These are phyloP conservation scores for Otolemur crassicaudatus DNA, from an alignment of 2,797 vertebrate species.

Conservation along the genomic window DNA sequence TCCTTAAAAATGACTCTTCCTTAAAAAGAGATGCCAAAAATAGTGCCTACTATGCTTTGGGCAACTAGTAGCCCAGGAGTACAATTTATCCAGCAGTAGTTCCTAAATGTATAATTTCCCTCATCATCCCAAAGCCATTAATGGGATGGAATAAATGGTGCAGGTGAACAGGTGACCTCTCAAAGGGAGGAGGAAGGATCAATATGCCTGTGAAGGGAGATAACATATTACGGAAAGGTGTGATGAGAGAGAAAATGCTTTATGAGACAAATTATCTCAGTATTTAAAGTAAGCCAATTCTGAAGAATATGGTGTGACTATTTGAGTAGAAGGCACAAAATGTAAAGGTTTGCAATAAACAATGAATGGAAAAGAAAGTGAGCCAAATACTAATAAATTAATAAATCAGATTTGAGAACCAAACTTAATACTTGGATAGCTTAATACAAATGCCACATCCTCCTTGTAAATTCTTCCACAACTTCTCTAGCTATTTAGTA, in stretches of 20 bases:
- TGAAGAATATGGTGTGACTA: constrained; percentile 13
- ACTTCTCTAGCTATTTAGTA: not conserved
- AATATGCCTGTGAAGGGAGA: not conserved
- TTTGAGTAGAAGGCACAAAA: not conserved
- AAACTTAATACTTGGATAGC: not conserved
- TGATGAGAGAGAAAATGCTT: not conserved
- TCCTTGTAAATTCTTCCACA: not conserved
- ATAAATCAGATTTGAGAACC: not conserved
- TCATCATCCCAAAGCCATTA: not conserved
- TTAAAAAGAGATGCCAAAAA: constrained; percentile 5
- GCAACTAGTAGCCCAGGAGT: not conserved
- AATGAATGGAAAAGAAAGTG: not conserved
- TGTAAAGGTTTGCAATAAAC: not conserved
- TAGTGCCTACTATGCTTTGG: not conserved
- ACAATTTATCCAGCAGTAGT: not conserved
- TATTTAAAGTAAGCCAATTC: not conserved
- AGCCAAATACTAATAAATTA: not conserved
- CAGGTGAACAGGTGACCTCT: not conserved
- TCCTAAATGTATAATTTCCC: not conserved
- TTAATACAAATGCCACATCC: not conserved
- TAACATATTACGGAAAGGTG: not conserved
- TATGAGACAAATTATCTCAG: not conserved
- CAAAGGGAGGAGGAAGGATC: not conserved
- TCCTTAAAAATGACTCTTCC: not conserved
- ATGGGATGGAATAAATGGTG: not conserved